These are phyloP conservation scores for Molossus molossus DNA, from an alignment of 2,797 vertebrate species.

Conservation along the genomic window DNA sequence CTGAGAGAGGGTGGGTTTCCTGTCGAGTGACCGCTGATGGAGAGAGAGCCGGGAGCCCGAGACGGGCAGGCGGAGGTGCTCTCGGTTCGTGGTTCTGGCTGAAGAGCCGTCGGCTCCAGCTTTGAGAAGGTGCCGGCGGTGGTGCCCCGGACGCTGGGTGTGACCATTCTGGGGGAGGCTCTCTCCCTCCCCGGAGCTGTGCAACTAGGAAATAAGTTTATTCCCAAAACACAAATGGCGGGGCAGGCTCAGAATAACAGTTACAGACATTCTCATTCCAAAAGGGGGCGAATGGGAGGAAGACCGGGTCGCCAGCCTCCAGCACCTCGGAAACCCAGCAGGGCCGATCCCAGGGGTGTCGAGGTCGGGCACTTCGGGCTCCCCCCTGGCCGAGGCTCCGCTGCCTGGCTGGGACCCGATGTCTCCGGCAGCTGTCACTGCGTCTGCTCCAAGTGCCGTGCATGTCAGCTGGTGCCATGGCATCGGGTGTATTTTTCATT, in stretches of 20 bases:
- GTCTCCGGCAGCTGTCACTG: accelerated
- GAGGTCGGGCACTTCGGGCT: neutral
- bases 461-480: neutral
- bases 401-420: no score
- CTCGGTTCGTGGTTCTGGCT: no score
- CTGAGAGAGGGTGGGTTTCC: no score
- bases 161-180: neutral
- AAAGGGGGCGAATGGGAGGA: neutral
- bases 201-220: neutral
- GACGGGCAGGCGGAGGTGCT: no score
- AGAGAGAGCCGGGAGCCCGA: no score
- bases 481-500: neutral
- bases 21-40: no score
- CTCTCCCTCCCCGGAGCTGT: neutral
- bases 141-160: neutral
- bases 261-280: neutral
- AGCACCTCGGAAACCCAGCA: neutral
- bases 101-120: no score
- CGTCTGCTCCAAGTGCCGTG: neutral
- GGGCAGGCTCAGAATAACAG: neutral
- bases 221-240: neutral
- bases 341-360: neutral
- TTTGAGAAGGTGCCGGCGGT: no score
- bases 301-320: neutral
- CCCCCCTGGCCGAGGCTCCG: accelerated